Conservation (phyloP, 2,888 invertebrate species). For the Chrysolina oricalcia region DNA sequence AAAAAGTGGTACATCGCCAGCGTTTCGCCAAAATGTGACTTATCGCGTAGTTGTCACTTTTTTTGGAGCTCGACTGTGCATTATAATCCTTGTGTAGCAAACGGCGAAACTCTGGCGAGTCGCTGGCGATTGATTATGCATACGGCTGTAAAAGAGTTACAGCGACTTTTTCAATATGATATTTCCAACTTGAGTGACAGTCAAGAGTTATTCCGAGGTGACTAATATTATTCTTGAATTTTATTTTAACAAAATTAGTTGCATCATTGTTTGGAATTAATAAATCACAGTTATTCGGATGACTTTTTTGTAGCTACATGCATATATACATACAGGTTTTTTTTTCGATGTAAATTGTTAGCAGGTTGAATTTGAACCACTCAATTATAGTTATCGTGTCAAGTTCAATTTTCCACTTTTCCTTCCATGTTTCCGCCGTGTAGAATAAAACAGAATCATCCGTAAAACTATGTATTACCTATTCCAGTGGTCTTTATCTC, state of each 20-base stretch:
- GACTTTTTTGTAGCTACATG: slow-evolving; percentile 19
- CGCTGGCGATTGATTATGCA: too few relatives aligned
- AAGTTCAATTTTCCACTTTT: slow-evolving; percentile 12
- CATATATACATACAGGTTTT: background rate
- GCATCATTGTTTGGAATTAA: slow-evolving; percentile 7
- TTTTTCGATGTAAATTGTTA: slow-evolving; percentile 6
- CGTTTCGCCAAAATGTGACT: too few relatives aligned
- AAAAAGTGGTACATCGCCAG: too few relatives aligned
- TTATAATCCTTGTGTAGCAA: too few relatives aligned
- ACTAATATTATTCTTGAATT: slow-evolving; percentile 5
- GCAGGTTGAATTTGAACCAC: slow-evolving; percentile 16
- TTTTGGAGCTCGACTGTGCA: too few relatives aligned
- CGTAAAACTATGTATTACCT: slow-evolving; percentile 3
- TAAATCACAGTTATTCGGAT: slow-evolving; percentile 21
- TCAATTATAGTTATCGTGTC: background rate
- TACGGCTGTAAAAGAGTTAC: too few relatives aligned
- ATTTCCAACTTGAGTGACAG: slow-evolving; percentile 14
- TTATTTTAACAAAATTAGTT: background rate
- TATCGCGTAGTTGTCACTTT: too few relatives aligned
- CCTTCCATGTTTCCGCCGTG: background rate
- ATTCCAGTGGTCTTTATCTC: slow-evolving; percentile 12
- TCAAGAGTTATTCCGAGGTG: slow-evolving; percentile 17
- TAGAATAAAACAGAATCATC: background rate
- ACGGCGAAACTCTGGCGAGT: too few relatives aligned
- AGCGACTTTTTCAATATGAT: slow-evolving; percentile 15